phyloP scores from a whole-genome alignment of 1,140 invertebrate species.

The Platorchestia sp. region DNA sequence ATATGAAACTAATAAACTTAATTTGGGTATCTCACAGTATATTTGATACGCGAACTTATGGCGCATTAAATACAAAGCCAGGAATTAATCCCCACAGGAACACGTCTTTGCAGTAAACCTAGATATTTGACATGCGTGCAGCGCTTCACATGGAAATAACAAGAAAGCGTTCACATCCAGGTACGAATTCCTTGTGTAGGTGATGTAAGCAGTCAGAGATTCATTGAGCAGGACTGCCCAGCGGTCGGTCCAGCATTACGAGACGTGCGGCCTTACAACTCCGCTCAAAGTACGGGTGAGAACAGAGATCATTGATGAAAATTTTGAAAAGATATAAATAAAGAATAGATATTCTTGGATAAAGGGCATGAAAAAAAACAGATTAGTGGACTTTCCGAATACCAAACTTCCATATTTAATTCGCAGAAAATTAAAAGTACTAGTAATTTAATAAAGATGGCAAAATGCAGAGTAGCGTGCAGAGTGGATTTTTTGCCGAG shows the following conservation, averaged over 20 bases:
- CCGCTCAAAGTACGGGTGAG: background rate
- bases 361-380: background rate
- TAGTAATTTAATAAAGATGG: background rate
- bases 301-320: background rate
- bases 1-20: too few species aligned
- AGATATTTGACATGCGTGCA: background rate
- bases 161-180: background rate
- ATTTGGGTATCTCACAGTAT: background rate
- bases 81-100: background rate
- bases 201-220: background rate
- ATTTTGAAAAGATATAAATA: background rate
- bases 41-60: background rate
- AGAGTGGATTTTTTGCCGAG: background rate
- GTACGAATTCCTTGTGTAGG: background rate
- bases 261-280: background rate
- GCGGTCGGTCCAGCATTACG: too few species aligned
- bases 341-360: background rate
- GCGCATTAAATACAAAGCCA: background rate
- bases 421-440: background rate
- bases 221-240: background rate
- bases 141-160: background rate
- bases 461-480: too few species aligned
- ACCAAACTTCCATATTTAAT: background rate
- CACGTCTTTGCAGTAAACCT: background rate
- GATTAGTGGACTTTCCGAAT: background rate